phyloP scores from a whole-genome alignment of 2,113 vertebrate genomes.

The Uria lomvia region DNA sequence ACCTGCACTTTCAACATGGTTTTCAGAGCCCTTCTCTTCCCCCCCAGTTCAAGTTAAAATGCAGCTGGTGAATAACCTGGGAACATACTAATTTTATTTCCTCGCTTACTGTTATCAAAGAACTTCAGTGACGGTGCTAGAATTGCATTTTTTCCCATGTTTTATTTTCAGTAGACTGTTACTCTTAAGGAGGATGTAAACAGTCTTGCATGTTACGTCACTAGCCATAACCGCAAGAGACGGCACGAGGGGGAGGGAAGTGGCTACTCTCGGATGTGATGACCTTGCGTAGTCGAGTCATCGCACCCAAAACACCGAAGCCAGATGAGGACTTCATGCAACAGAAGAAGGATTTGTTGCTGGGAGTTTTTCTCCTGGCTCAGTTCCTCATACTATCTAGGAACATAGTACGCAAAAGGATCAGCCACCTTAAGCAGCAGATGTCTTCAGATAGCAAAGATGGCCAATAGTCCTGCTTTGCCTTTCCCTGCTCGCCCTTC shows the following conservation, averaged over 20 bases:
- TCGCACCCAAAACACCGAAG: background rate
- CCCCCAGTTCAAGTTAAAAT: background rate
- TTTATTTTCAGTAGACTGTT: background rate
- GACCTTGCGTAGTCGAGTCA: background rate
- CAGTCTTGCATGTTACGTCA: background rate
- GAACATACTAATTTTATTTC: background rate
- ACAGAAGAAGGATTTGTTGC: background rate
- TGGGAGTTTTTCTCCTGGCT: background rate
- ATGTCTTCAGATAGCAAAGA: background rate
- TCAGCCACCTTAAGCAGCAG: background rate
- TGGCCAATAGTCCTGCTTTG: background rate
- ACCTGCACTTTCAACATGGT: background rate
- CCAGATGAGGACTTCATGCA: background rate
- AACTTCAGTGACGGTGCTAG: background rate
- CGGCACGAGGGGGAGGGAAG: accelerated
- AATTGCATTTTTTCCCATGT: background rate
- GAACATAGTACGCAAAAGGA: background rate
- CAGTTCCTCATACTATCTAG: background rate
- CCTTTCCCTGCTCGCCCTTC: background rate
- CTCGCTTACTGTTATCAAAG: background rate
- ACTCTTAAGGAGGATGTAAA: background rate
- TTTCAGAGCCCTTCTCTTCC: background rate
- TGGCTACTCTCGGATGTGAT: background rate
- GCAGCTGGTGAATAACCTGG: background rate
- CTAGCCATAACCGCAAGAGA: accelerated